These are phyloP conservation scores for Phaetusa simplex DNA, from an alignment of 2,113 vertebrate genomes.

Conservation along the genomic window DNA sequence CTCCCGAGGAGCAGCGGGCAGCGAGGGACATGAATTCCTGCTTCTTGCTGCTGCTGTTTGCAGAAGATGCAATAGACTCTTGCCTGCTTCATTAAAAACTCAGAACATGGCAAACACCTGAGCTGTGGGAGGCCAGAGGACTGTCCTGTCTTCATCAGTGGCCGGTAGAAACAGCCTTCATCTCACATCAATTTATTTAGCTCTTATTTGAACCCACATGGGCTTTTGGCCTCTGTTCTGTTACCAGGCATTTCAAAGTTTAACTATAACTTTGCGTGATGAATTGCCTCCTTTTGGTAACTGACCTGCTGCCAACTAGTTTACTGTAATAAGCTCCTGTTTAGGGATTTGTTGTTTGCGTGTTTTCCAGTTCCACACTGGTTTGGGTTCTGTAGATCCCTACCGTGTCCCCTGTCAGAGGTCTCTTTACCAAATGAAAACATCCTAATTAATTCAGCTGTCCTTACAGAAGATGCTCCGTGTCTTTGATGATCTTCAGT, in stretches of 20 bases:
- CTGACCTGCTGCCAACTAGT: neutral
- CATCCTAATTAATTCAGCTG: neutral
- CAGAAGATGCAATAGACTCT: neutral
- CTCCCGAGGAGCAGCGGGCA: fast-evolving
- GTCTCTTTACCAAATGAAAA: neutral
- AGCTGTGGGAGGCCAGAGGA: neutral
- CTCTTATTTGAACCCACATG: neutral
- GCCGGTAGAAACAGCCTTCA: neutral
- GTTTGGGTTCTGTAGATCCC: neutral
- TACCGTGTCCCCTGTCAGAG: neutral
- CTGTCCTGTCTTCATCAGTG: neutral
- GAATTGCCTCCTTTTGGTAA: neutral
- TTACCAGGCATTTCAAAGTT: neutral
- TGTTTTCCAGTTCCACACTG: neutral
- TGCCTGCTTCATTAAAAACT: neutral
- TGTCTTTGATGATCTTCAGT: neutral
- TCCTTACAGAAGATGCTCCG: neutral
- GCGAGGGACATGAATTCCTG: neutral
- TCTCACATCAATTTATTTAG: neutral
- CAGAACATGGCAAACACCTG: neutral
- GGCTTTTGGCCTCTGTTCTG: neutral
- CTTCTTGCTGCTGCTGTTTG: neutral
- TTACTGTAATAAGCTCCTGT: neutral
- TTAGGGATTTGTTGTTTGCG: neutral
- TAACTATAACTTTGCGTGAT: neutral